Conservation (phyloP, 1,140 invertebrate genomes). For the Campodea augens region DNA sequence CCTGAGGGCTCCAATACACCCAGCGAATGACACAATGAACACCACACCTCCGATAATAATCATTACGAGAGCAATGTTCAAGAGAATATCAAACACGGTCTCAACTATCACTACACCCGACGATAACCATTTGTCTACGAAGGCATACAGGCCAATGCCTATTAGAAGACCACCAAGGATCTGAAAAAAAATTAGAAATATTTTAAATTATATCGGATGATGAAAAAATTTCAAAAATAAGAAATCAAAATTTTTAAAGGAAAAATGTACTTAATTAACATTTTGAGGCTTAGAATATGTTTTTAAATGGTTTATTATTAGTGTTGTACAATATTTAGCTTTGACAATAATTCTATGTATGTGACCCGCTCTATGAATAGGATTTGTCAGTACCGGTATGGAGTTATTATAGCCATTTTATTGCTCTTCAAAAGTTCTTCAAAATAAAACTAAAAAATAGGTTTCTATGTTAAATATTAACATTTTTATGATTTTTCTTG, state of each 20-base stretch:
- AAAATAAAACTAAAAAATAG: too few species aligned
- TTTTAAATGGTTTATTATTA: neutral
- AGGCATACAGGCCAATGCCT: conserved; percentile 72
- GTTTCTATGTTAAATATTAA: too few species aligned
- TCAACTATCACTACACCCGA: conserved; percentile 51
- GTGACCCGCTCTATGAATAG: too few species aligned
- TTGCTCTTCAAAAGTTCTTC: too few species aligned
- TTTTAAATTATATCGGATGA: conserved; percentile 1
- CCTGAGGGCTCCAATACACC: conserved; percentile 73
- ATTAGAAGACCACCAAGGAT: conserved; percentile 73
- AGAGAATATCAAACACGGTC: conserved; percentile 69
- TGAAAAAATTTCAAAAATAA: neutral
- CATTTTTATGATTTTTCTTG: too few species aligned
- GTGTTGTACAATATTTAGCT: neutral
- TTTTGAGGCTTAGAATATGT: too few species aligned
- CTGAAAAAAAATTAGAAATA: conserved; percentile 31
- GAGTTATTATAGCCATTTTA: too few species aligned
- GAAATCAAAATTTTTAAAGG: neutral
- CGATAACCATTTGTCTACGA: conserved; percentile 75
- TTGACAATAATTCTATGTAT: too few species aligned
- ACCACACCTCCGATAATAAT: conserved; percentile 67
- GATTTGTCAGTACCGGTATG: too few species aligned
- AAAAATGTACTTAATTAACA: too few species aligned
- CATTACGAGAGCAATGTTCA: conserved; percentile 78
- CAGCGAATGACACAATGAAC: conserved; percentile 75